Base-by-base conservation (phyloP, 2,888 invertebrate species). In the Cremastinae sp. region DNA sequence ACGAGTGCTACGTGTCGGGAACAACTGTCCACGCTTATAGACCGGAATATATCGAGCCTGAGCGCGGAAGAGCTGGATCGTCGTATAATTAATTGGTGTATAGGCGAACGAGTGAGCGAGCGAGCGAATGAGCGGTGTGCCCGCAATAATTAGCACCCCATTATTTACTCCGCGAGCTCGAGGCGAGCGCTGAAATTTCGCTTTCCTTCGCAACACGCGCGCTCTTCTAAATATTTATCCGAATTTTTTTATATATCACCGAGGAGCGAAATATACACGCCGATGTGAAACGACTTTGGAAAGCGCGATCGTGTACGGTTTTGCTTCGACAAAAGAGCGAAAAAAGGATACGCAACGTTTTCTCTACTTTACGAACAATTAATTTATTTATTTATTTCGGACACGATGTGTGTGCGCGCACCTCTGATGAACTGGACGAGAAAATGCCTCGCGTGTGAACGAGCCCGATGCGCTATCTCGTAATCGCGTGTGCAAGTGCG, bases 401-500 rank as follows among this genome's bases (percentile, higher is more conserved):
- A 28, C 5, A 20, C 53, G 28, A 47, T 8, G 16, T 47, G 16
- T 16, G 47, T 47, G 16, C 9, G 47, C 9, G 16, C 47, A 2
- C 47, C 10, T 9, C 58, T 47, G 56, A 56, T 56, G 56, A 45
- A 61, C 59, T 59, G 41, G 45, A 35, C 39, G 68, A 47, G 58
- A 39, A 28, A n/a, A 59, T 58, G 66, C 66, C 69, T 85, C 79
- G 85, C 85, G 85, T 85, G 85, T 83, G 78, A 81, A 78, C 81
- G 81, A 80, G 84, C 81, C 80, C 77, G 82, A 78, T 76, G 75
- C 62, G 72, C 72, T 79, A 80, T 80, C 80, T 79, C 78, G 81
- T 85, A 84, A 87, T 87, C 87, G 87, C 86, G 86, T 84, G 86
- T 84, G 83, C 83, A 80, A 83, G 82, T 82, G 68, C 74, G 81